Percentiles rank a stretch among this genome's conserved stretches.
These are phyloP conservation scores for Porites evermanni DNA, from an alignment of 92 coral and sea anemone species.

Conservation along the genomic window DNA sequence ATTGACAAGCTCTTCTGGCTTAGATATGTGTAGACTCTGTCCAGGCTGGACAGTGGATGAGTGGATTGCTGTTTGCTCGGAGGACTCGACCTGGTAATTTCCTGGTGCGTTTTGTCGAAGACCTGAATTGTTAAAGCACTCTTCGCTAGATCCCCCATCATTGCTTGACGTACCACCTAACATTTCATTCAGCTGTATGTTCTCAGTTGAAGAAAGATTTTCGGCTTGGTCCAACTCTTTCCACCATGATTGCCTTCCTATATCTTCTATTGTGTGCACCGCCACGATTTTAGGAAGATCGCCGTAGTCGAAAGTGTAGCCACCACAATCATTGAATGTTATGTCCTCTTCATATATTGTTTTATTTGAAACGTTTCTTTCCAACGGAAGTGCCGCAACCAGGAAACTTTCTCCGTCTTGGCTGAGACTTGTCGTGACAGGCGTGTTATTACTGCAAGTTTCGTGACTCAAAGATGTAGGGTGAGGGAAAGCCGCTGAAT, in stretches of 20 bases:
- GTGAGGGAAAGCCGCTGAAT: background rate
- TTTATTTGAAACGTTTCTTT: background rate
- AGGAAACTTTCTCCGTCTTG: background rate
- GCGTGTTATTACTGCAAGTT: background rate
- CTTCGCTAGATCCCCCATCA: background rate
- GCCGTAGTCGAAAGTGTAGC: background rate
- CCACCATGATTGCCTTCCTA: background rate
- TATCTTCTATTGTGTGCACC: background rate
- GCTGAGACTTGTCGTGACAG: background rate
- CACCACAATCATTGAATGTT: background rate
- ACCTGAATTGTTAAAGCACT: background rate
- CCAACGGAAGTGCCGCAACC: background rate
- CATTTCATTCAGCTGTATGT: background rate
- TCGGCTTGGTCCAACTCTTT: background rate
- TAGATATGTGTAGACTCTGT: background rate
- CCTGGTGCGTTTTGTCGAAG: background rate
- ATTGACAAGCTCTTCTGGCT: background rate
- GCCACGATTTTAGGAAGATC: conserved; percentile 15
- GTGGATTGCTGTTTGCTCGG: background rate
- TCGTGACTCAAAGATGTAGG: background rate
- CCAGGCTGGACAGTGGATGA: background rate
- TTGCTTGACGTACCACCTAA: background rate
- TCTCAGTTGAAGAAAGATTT: background rate
- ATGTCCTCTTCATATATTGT: background rate
- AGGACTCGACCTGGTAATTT: background rate